These are phyloP conservation scores for Aphaenogaster floridana DNA, from an alignment of 1,140 invertebrate species.

Conservation along the genomic window DNA sequence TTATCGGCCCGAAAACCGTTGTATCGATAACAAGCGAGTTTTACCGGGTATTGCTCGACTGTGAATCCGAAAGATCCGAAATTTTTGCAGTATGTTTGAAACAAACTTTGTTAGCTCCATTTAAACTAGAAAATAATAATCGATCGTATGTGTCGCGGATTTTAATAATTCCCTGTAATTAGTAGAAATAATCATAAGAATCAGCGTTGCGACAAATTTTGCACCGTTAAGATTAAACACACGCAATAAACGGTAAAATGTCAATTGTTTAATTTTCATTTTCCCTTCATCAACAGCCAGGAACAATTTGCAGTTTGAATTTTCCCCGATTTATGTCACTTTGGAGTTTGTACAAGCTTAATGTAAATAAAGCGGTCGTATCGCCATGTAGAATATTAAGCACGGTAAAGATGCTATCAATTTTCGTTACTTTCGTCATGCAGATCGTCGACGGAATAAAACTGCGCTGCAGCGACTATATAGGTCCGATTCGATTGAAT, in stretches of 20 bases:
- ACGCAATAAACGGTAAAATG: background rate
- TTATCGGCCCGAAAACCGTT: slow-evolving; percentile 45
- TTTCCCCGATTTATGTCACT: slow-evolving; percentile 7
- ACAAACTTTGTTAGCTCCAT: background rate
- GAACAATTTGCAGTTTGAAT: background rate
- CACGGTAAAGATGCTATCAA: slow-evolving; percentile 24
- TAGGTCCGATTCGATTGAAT: slow-evolving; percentile 59
- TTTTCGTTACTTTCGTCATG: slow-evolving; percentile 49
- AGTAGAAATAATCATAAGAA: background rate
- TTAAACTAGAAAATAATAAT: background rate
- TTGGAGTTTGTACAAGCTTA: background rate
- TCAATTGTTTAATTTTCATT: background rate
- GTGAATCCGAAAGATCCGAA: slow-evolving; percentile 25
- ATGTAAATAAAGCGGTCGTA: slow-evolving; percentile 10
- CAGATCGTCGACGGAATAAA: slow-evolving; percentile 46
- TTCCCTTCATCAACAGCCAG: background rate
- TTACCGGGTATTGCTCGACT: slow-evolving; percentile 33
- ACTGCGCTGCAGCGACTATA: slow-evolving; percentile 24
- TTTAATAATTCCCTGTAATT: background rate
- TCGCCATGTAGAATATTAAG: background rate
- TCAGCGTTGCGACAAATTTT: background rate
- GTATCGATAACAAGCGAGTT: slow-evolving; percentile 55
- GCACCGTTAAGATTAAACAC: background rate
- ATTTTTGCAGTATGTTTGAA: slow-evolving; percentile 26
- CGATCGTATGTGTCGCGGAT: background rate